Base-by-base conservation (phyloP, 2,888 invertebrate species). In the Drosophila lacicola region DNA sequence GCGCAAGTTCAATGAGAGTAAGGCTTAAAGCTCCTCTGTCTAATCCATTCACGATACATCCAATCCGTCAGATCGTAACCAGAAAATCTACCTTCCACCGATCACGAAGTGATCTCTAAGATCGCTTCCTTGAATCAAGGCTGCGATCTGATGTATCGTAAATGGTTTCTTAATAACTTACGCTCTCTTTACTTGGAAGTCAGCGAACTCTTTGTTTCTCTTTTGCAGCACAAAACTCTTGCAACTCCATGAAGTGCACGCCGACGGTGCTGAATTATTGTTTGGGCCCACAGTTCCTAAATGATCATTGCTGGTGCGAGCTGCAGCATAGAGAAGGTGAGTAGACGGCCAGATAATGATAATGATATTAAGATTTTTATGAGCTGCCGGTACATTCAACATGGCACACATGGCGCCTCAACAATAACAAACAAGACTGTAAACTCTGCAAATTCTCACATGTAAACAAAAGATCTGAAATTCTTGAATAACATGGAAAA, bases 231-330 rank as follows among this genome's bases (percentile, higher is more conserved):
- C 60, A 84, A 50, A 86, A 82, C 56, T 88, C 88, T 56, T 92
- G 92, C 75, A 88, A 83, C 49, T 81, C 88, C 4, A 80, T 90
- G 10, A 56, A 82, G 14, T 92, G 92, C 68, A 83, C 86, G 13
- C 45, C 83, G 21, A 82, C 84, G 37, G 85, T 90, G 21, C 77
- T 88, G 74, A 90, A 89, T 70, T 92, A 92, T 74, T 92, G 92
- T 67, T 71, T 90, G 14, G 90, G 92, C 46, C 70, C 86, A 19
- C 89, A 92, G 71, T 91, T 92, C 64, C 82, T 93, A 17, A 92
- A 92, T 56, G 92, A 92, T 85, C 92, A 92, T 74, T 92, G 92
- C 70, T 92, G 91, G 90, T 92, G 92, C 73, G 93, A 92, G 70
- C 82, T 91, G 74, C 90, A 91, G 29, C 92, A 92, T 66, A 77